Percentiles rank a stretch among this genome's conserved stretches.
phyloP scores from a whole-genome alignment of 2,113 vertebrate genomes.

The cat (Felis catus) region F.catus_Fca126_mat1.0 CM031425.1:48004501-48005000 shows the following conservation, averaged over 20 bases:
- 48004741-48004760: constrained; percentile 40
- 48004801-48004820: constrained; percentile 35
- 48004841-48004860: constrained; percentile 13
- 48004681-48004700: background rate
- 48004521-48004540: background rate
- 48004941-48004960: background rate
- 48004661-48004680: background rate
- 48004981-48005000: background rate
- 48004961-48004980: background rate
- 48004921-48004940: constrained; percentile 21
- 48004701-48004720: constrained; percentile 19
- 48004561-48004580: background rate
- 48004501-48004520: background rate
- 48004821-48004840: constrained; percentile 34
- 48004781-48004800: constrained; percentile 35
- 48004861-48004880: background rate
- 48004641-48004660: background rate
- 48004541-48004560: background rate
- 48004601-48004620: background rate
- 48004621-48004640: background rate
- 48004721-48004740: constrained; percentile 50
- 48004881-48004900: background rate
- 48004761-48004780: background rate
- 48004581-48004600: background rate
- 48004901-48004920: constrained; percentile 32